Conservation (phyloP, 2,888 invertebrate species). For the Eupithecia insigniata region DNA sequence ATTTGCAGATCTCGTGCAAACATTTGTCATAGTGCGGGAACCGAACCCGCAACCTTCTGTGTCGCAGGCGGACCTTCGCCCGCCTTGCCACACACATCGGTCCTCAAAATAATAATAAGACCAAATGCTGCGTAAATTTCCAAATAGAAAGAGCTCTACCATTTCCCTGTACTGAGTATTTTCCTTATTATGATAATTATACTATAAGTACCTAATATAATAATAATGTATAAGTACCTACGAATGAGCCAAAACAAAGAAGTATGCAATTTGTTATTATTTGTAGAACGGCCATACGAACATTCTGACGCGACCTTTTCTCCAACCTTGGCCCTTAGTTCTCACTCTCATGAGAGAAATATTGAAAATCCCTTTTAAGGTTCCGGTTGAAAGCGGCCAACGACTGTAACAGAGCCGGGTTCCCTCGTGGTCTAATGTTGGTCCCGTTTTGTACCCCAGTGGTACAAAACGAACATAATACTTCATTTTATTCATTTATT, state of each 20-base stretch:
- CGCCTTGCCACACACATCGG: too few species aligned
- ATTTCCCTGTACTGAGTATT: neutral
- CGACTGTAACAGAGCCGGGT: neutral
- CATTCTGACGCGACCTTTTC: neutral
- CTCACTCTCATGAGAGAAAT: neutral
- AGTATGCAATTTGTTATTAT: neutral
- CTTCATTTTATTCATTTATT: too few species aligned
- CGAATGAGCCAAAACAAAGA: neutral
- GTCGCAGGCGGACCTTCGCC: too few species aligned
- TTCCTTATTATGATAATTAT: neutral
- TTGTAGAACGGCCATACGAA: neutral
- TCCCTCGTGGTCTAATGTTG: neutral
- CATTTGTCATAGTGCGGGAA: too few species aligned
- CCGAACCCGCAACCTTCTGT: too few species aligned
- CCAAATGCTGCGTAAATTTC: neutral
- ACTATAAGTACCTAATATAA: neutral
- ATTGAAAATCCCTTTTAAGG: conserved; percentile 2
- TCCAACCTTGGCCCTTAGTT: neutral
- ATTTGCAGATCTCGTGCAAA: too few species aligned
- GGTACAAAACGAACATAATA: too few species aligned
- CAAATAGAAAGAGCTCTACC: neutral
- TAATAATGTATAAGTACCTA: neutral
- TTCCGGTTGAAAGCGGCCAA: neutral
- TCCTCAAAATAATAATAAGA: too few species aligned
- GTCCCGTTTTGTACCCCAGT: neutral